Conservation (phyloP, 1,140 invertebrate species). For the Saccostrea glomerata region DNA sequence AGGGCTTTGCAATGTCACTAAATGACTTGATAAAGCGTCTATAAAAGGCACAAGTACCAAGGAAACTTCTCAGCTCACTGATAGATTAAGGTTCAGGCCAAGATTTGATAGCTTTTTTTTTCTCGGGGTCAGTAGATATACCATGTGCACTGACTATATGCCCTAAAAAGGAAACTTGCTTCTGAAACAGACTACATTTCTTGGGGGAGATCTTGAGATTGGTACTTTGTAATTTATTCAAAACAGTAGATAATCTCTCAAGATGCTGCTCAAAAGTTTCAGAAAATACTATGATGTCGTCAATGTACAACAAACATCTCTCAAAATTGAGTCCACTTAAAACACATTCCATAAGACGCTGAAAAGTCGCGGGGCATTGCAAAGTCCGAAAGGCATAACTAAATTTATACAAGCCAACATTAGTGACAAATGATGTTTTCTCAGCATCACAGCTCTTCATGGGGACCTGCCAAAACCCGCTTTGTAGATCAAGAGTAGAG, state of each 20-base stretch:
- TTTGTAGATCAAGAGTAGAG: too few relatives aligned
- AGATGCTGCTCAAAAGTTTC: too few relatives aligned
- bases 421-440: slow-evolving; percentile 49
- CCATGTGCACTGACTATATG: slow-evolving; percentile 41
- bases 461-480: slow-evolving; percentile 67
- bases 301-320: too few relatives aligned
- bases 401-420: slow-evolving; percentile 27
- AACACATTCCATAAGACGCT: too few relatives aligned
- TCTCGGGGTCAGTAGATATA: slow-evolving; percentile 39
- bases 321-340: too few relatives aligned
- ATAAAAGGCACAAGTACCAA: slow-evolving; percentile 78
- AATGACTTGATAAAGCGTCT: background rate
- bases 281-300: too few relatives aligned
- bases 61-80: slow-evolving; percentile 59
- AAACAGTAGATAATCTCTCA: too few relatives aligned
- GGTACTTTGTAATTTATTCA: too few relatives aligned
- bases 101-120: slow-evolving; percentile 44
- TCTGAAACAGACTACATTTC: too few relatives aligned
- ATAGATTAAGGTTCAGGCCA: slow-evolving; percentile 61
- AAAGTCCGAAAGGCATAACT: slow-evolving; percentile 46
- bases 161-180: slow-evolving; percentile 63
- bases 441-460: slow-evolving; percentile 36
- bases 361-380: too few relatives aligned
- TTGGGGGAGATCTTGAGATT: too few relatives aligned
- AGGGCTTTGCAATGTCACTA: background rate